phyloP scores from a whole-genome alignment of 2,888 invertebrate species.

The Panorpa germanica region DNA sequence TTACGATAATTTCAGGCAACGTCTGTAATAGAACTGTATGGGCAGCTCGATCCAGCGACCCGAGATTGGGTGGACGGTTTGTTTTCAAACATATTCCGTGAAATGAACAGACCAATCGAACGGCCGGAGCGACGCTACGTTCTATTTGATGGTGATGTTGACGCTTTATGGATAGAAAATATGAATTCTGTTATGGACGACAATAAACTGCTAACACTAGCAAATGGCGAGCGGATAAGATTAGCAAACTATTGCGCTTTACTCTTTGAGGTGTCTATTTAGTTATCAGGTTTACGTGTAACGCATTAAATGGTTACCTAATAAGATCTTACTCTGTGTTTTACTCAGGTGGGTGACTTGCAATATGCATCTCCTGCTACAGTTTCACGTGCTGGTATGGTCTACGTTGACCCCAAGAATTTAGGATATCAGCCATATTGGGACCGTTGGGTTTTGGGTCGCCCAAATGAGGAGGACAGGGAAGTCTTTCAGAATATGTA shows the following conservation, averaged over 20 bases:
- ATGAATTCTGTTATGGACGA: slow-evolving; percentile 98
- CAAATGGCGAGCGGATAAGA: slow-evolving; percentile 77
- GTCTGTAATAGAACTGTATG: slow-evolving; percentile 77
- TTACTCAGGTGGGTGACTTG: slow-evolving; percentile 55
- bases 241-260: slow-evolving; percentile 64
- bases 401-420: slow-evolving; percentile 84
- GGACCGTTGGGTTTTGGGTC: slow-evolving; percentile 55
- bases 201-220: slow-evolving; percentile 72
- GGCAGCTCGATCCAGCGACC: slow-evolving; percentile 65
- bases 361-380: slow-evolving; percentile 86
- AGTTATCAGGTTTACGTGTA: slow-evolving; percentile 7
- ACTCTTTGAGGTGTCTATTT: slow-evolving; percentile 51
- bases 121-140: slow-evolving; percentile 59
- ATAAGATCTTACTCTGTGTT: neutral
- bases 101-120: slow-evolving; percentile 59
- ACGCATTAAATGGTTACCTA: slow-evolving; percentile 7
- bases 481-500: slow-evolving; percentile 34
- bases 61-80: slow-evolving; percentile 89
- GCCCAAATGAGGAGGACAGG: slow-evolving; percentile 31
- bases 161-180: slow-evolving; percentile 90
- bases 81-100: slow-evolving; percentile 77
- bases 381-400: slow-evolving; percentile 85
- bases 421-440: slow-evolving; percentile 74
- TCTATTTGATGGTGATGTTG: slow-evolving; percentile 85
- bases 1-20: slow-evolving; percentile 38